Percentiles rank a stretch among this genome's conserved stretches.
Evolutionary conservation across 1,140 invertebrate species (phyloP).

Genomic region (Zaprionus nigranus): DNA sequence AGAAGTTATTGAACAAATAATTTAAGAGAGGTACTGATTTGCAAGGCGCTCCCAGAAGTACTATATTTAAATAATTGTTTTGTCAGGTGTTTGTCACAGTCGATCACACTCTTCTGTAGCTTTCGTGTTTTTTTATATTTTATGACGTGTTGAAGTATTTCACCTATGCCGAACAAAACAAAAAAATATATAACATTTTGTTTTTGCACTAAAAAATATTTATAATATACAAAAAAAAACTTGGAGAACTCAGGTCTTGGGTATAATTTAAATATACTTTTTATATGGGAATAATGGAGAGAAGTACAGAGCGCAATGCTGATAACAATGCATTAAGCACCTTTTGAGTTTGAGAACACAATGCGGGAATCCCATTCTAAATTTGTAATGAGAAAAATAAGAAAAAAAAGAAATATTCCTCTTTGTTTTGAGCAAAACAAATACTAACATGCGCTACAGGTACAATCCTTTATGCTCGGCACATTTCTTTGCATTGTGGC

Average conservation of each 20-base stretch:
- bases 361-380: conserved; percentile 1
- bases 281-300: not conserved
- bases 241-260: not conserved
- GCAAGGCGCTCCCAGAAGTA: too few relatives aligned
- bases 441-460: conserved; percentile 16
- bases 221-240: not conserved
- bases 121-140: too few relatives aligned
- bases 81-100: too few relatives aligned
- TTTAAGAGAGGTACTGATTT: too few relatives aligned
- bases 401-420: not conserved
- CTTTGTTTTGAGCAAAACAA: not conserved
- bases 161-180: not conserved
- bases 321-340: not conserved
- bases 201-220: not conserved
- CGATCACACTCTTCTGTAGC: too few relatives aligned
- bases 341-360: not conserved
- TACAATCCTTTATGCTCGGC: conserved; percentile 24
- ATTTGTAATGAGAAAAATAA: not conserved
- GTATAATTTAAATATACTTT: not conserved
- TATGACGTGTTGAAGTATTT: not conserved
- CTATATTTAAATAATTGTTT: too few relatives aligned
- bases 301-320: not conserved
- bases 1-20: too few relatives aligned
- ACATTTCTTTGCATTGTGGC: conserved; percentile 7
- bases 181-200: not conserved